Percentiles rank a stretch among this genome's conserved stretches.
phyloP scores from a whole-genome alignment of 1,140 invertebrate species.

The Pararge aegeria region DNA sequence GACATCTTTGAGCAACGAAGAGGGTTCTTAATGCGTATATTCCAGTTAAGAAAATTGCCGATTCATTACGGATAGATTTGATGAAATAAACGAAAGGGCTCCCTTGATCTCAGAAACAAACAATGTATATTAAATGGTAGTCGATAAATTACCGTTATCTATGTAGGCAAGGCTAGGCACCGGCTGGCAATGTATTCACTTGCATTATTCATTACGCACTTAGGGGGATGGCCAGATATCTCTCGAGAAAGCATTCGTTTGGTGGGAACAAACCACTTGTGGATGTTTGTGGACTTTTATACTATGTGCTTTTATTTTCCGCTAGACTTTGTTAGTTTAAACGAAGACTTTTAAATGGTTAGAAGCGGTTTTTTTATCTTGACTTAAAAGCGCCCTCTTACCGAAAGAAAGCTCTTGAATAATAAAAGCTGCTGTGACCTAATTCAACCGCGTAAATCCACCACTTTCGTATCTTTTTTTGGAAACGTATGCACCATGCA shows the following conservation, averaged over 20 bases:
- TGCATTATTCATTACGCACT: slow-evolving; percentile 54
- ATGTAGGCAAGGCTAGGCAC: not conserved
- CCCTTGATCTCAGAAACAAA: slow-evolving; percentile 22
- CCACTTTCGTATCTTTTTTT: too few relatives aligned
- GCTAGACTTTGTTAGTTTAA: not conserved
- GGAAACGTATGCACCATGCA: too few relatives aligned
- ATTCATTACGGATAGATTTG: not conserved
- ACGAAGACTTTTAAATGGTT: not conserved
- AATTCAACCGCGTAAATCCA: too few relatives aligned
- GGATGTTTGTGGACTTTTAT: not conserved
- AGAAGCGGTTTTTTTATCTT: not conserved
- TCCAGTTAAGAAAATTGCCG: too few relatives aligned
- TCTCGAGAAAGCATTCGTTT: slow-evolving; percentile 12
- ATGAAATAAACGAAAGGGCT: not conserved
- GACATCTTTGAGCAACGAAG: too few relatives aligned
- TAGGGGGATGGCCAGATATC: slow-evolving; percentile 36
- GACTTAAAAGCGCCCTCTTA: not conserved
- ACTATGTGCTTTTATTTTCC: not conserved
- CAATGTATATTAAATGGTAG: slow-evolving; percentile 24
- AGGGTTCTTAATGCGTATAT: too few relatives aligned
- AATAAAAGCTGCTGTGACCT: too few relatives aligned
- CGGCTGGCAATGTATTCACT: slow-evolving; percentile 30
- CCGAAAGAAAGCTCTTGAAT: too few relatives aligned
- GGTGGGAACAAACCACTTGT: slow-evolving; percentile 8
- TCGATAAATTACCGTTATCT: slow-evolving; percentile 40